Evolutionary conservation across 2,113 vertebrate genomes (phyloP).

Genomic region (Brachypodius melanocephalos): DNA sequence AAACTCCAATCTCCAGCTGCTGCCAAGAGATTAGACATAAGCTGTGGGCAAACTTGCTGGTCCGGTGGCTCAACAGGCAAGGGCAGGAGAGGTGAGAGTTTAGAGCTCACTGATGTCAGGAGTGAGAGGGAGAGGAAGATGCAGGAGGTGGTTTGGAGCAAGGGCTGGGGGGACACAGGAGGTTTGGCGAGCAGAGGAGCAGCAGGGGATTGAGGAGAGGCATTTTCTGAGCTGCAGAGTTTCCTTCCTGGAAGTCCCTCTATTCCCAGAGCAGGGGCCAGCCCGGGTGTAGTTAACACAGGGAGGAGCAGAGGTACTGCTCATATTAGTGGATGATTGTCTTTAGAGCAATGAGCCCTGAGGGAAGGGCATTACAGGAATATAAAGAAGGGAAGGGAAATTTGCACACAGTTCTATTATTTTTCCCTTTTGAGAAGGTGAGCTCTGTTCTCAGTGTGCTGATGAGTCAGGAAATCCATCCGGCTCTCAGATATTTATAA

Average conservation of each 20-base stretch:
- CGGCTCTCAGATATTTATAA: slow-evolving; percentile 58
- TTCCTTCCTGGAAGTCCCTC: not conserved
- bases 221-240: slow-evolving; percentile 9
- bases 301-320: not conserved
- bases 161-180: not conserved
- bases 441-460: slow-evolving; percentile 46
- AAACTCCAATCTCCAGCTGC: slow-evolving; percentile 91
- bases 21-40: slow-evolving; percentile 92
- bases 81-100: slow-evolving; percentile 57
- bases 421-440: slow-evolving; percentile 58
- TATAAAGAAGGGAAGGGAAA: slow-evolving; percentile 54
- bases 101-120: not conserved
- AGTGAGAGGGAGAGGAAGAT: not conserved
- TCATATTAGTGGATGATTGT: slow-evolving; percentile 45
- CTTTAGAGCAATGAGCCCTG: slow-evolving; percentile 65
- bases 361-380: slow-evolving; percentile 64
- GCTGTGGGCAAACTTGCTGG: slow-evolving; percentile 92
- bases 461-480: slow-evolving; percentile 59
- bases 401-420: slow-evolving; percentile 48
- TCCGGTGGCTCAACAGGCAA: slow-evolving; percentile 69
- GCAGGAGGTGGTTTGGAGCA: not conserved
- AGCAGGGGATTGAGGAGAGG: not conserved
- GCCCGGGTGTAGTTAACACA: not conserved
- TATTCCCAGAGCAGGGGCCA: slow-evolving; percentile 37
- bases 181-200: not conserved